Evolutionary conservation across 2,888 invertebrate species (phyloP).

Genomic region (Nudaria mundana): DNA sequence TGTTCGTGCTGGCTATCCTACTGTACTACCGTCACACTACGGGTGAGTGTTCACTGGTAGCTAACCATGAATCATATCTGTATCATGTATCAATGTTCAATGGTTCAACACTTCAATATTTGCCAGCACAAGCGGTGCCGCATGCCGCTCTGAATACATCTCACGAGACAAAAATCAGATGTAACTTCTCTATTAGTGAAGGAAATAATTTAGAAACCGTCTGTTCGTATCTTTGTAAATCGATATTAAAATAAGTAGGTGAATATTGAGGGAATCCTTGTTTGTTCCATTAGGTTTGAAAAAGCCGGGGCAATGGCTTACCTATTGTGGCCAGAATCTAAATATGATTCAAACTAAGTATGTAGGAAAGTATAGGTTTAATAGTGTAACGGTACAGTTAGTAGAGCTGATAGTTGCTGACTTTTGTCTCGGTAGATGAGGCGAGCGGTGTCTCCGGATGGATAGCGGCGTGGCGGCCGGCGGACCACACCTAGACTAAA

Average conservation of each 20-base stretch:
- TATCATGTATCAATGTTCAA: constrained; percentile 75
- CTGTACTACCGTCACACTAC: constrained; percentile 90
- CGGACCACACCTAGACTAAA: constrained; percentile 78
- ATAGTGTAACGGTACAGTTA: constrained; percentile 32
- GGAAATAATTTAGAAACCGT: neutral
- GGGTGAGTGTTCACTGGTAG: constrained; percentile 84
- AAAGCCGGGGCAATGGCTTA: neutral
- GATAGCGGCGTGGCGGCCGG: constrained; percentile 71
- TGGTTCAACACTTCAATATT: constrained; percentile 78
- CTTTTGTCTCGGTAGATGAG: constrained; percentile 82
- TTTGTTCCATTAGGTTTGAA: neutral
- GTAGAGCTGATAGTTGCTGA: constrained; percentile 52
- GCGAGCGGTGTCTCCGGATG: constrained; percentile 72
- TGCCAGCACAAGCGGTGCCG: constrained; percentile 76
- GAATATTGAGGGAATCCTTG: neutral
- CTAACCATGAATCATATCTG: constrained; percentile 47
- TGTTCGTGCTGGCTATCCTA: constrained; percentile 89
- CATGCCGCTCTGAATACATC: constrained; percentile 69
- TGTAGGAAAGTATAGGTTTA: constrained; percentile 14
- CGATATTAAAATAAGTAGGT: neutral
- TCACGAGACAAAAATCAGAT: constrained; percentile 81
- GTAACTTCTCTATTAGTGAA: constrained; percentile 5
- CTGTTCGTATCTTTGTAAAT: neutral
- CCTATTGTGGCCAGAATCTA: neutral
- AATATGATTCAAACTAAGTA: neutral